Evolutionary conservation across 2,113 vertebrate genomes (phyloP), one percentile per base, ranked within the genome.

Genomic region (Cichladusa arquata): DNA sequence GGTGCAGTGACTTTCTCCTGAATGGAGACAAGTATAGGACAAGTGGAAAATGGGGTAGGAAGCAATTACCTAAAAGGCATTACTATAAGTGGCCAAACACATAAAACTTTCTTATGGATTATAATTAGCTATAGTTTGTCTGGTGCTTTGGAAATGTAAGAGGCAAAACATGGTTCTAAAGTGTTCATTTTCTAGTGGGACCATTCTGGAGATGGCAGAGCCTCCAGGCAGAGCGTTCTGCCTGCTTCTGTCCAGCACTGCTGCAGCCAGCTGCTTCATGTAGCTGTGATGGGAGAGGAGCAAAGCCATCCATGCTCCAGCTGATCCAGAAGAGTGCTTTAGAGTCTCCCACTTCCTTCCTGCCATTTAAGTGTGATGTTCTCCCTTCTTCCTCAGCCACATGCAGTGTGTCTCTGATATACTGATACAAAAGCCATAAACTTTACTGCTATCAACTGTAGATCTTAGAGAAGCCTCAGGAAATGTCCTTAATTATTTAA

Each of bases 71-170:
- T 76, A 67, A 72, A 92, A 88, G 69, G 25, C 51, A 86, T 57
- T 81, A 48, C 45, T 65, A 70, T 61, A 81, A 83, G 24, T 38
- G 79, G 76, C 71, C 85, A 86, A 86, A 90, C 12, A 42, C 44
- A 58, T 78, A 86, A 94, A 90, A 64, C 61, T 86, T 95, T 96
- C 0, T 0, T 65, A 29, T 26, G 50, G 57, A 61, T 88, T 84
- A 57, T 60, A 91, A 93, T 90, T 73, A 82, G 50, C 56, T 90
- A 40, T 71, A 88, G 44, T 93, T 96, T 86, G 36, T 20, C 58
- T 33, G 33, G 42, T 0, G 5, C 53, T 92, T 71, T 83, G 81
- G 79, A 94, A 61, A 73, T 54, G n/a, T 65, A 76, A 84, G 50
- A 54, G 26, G 19, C 38, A 64, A 78, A 89, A 67, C 6, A 17